Conservation (phyloP, 2,888 invertebrate species). For the Tigriopus californicus region DNA sequence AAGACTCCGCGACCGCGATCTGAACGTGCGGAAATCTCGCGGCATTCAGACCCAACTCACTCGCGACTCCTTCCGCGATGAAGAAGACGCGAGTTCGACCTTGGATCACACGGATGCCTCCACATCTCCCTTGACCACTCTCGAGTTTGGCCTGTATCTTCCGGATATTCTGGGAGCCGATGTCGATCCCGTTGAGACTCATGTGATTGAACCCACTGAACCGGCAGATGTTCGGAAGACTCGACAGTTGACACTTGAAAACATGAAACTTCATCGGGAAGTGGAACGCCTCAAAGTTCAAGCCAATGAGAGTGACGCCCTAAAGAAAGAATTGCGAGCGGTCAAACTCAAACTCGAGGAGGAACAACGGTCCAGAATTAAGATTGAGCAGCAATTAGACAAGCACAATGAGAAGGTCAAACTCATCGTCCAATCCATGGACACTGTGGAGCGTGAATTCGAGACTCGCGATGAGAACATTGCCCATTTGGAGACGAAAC, state of each 20-base stretch:
- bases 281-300: neutral
- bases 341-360: conserved; percentile 9
- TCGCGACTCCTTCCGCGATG: neutral
- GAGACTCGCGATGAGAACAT: neutral
- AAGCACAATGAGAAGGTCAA: conserved; percentile 2
- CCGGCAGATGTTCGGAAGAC: conserved; percentile 8
- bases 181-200: neutral
- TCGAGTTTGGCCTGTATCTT: neutral
- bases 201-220: neutral
- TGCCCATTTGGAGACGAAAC: neutral
- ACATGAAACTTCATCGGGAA: conserved; percentile 9
- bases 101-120: too few species aligned
- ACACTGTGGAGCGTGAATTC: conserved; percentile 1
- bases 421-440: neutral
- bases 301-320: conserved; percentile 2
- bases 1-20: neutral
- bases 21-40: neutral
- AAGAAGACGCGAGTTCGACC: too few species aligned
- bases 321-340: conserved; percentile 4
- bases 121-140: neutral
- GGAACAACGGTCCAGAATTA: conserved; percentile 1
- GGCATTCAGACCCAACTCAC: conserved; percentile 4
- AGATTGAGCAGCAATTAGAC: conserved; percentile 1
- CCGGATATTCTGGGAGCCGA: neutral
- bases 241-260: conserved; percentile 9